phyloP scores from a whole-genome alignment of 2,888 invertebrate species.

The Pandemis corylana region DNA sequence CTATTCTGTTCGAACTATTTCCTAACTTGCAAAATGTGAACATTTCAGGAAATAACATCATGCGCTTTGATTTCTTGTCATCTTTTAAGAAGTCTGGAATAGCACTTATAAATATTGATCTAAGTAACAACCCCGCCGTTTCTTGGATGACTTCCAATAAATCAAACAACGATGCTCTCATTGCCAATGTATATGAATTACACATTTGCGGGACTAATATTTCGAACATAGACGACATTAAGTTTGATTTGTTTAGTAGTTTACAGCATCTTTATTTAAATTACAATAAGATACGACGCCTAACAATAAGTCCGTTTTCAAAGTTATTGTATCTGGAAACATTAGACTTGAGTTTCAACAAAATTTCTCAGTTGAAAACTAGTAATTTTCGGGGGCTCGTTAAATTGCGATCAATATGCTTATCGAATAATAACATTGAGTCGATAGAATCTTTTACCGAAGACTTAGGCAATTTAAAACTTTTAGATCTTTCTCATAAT shows the following conservation, averaged over 20 bases:
- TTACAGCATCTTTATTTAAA: constrained; percentile 91
- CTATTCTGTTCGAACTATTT: constrained; percentile 71
- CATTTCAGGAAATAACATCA: constrained; percentile 74
- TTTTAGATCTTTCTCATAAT: constrained; percentile 93
- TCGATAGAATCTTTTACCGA: constrained; percentile 92
- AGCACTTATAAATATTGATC: constrained; percentile 73
- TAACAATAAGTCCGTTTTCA: constrained; percentile 93
- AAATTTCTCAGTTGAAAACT: constrained; percentile 91
- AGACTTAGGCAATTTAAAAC: constrained; percentile 90
- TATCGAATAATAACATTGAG: constrained; percentile 93
- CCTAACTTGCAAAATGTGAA: constrained; percentile 77
- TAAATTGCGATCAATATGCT: constrained; percentile 90
- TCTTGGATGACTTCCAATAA: constrained; percentile 66
- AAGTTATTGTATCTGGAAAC: constrained; percentile 90
- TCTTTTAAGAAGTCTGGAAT: constrained; percentile 62
- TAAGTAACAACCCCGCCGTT: constrained; percentile 74
- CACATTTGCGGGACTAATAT: constrained; percentile 76
- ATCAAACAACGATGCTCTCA: constrained; percentile 67
- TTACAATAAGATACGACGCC: constrained; percentile 90
- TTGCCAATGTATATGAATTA: constrained; percentile 75
- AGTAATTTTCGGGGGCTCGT: constrained; percentile 92
- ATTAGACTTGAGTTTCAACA: constrained; percentile 92
- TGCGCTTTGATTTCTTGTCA: constrained; percentile 71
- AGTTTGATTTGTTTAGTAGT: constrained; percentile 91
- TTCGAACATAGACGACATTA: constrained; percentile 85